Percentiles rank a stretch among this genome's conserved stretches.
These are phyloP conservation scores for Pycnonotus jocosus DNA, from an alignment of 2,113 vertebrate genomes.

Conservation along the genomic window DNA sequence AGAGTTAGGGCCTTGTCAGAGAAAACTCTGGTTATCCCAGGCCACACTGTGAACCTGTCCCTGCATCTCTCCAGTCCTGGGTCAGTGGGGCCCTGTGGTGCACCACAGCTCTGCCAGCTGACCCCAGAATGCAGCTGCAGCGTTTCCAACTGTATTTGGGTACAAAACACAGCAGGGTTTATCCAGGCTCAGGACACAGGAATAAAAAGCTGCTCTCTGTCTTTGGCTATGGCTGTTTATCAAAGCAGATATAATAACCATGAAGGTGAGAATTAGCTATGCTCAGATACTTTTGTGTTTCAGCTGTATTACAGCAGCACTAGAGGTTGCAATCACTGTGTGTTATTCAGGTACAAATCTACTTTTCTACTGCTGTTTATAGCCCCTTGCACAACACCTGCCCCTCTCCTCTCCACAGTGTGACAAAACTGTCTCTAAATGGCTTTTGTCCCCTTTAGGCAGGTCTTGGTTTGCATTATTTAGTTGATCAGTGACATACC, in stretches of 20 bases:
- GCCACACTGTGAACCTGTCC: background rate
- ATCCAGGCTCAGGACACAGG: background rate
- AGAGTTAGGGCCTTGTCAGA: background rate
- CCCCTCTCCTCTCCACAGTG: accelerated
- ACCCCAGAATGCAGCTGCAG: background rate
- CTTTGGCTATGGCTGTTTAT: background rate
- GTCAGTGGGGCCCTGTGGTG: background rate
- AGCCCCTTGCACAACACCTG: background rate
- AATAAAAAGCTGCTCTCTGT: background rate
- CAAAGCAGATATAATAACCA: background rate
- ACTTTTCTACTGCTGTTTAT: background rate
- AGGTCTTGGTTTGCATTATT: background rate
- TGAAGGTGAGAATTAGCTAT: background rate
- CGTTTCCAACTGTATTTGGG: background rate
- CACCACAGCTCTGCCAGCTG: background rate
- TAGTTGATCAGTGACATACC: background rate
- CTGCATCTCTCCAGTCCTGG: background rate
- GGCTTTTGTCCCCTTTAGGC: background rate
- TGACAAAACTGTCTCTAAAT: background rate
- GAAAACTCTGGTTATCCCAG: background rate
- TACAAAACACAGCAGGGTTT: background rate
- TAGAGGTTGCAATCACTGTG: background rate
- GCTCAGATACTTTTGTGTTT: background rate
- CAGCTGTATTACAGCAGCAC: background rate
- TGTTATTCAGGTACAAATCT: background rate